Percentiles rank a stretch among this genome's conserved stretches.
Conservation (phyloP, 2,113 vertebrate species). For the Tachuris rubrigastra region DNA sequence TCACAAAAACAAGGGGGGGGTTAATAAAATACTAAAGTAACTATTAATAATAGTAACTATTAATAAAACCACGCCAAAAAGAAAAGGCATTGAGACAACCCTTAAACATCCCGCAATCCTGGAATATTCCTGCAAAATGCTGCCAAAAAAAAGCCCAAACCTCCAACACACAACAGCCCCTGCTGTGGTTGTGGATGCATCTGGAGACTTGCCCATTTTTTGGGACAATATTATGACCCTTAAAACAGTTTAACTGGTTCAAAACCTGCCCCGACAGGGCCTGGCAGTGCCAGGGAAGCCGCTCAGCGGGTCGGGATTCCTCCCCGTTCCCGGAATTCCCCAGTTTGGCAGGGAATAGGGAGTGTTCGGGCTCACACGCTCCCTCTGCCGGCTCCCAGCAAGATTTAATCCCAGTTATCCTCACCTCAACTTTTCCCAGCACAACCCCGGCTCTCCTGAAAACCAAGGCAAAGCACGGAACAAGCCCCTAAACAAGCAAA, state of each 20-base stretch:
- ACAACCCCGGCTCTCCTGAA: too few relatives aligned
- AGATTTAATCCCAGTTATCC: neutral
- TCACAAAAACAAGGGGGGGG: neutral
- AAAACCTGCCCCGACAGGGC: neutral
- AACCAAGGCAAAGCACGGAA: neutral
- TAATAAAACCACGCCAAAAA: neutral
- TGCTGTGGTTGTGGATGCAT: neutral
- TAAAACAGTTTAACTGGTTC: neutral
- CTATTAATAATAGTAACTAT: too few relatives aligned
- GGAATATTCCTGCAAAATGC: neutral
- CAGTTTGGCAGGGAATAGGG: fast-evolving
- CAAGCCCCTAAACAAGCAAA: neutral
- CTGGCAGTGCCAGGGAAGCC: neutral
- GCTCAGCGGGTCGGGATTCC: fast-evolving
- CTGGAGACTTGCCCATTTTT: neutral
- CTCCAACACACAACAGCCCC: neutral
- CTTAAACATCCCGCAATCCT: neutral
- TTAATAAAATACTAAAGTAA: neutral
- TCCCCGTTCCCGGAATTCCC: neutral
- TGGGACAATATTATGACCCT: neutral
- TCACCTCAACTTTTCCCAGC: neutral
- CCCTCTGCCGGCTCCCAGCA: slow-evolving; percentile 21
- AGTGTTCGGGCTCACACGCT: neutral
- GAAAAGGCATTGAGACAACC: fast-evolving
- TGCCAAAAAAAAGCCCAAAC: fast-evolving